phyloP scores from a whole-genome alignment of 2,888 invertebrate genomes.

The Eucera pruinosa region DNA sequence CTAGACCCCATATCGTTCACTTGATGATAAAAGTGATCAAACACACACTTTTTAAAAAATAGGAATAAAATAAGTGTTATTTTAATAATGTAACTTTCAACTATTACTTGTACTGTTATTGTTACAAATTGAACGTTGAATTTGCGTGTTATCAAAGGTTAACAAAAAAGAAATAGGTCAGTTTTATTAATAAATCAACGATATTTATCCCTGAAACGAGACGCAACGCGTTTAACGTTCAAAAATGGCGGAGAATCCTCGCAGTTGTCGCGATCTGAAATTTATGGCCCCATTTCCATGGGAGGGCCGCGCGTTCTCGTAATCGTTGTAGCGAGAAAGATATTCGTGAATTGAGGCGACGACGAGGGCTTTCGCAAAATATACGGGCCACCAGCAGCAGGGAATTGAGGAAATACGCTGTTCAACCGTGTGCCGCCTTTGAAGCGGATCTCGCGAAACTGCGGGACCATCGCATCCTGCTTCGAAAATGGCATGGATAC shows the following conservation, averaged over 20 bases:
- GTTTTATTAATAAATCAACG: too few species aligned
- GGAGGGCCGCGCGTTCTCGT: constrained; percentile 23
- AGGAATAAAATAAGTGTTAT: too few species aligned
- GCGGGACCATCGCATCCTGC: neutral
- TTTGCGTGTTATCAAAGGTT: too few species aligned
- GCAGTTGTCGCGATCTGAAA: constrained; percentile 50
- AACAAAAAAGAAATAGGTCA: too few species aligned
- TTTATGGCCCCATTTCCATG: constrained; percentile 65
- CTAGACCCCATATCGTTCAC: too few species aligned
- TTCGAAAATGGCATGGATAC: constrained; percentile 8
- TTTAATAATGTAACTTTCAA: too few species aligned
- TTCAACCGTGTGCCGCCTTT: constrained; percentile 44
- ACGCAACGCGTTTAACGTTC: constrained; percentile 48
- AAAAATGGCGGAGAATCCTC: constrained; percentile 25
- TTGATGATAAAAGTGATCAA: too few species aligned
- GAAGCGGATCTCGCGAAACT: constrained; percentile 48
- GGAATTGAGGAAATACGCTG: constrained; percentile 48
- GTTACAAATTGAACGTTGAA: too few species aligned
- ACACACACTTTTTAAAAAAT: too few species aligned
- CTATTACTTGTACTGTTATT: too few species aligned
- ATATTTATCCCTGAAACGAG: constrained; percentile 32
- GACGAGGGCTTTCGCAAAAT: constrained; percentile 62
- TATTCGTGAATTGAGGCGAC: constrained; percentile 53
- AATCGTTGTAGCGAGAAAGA: constrained; percentile 59
- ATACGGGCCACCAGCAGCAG: constrained; percentile 48